Conservation (phyloP, 2,888 invertebrate genomes). For the Pecten maximus region DNA sequence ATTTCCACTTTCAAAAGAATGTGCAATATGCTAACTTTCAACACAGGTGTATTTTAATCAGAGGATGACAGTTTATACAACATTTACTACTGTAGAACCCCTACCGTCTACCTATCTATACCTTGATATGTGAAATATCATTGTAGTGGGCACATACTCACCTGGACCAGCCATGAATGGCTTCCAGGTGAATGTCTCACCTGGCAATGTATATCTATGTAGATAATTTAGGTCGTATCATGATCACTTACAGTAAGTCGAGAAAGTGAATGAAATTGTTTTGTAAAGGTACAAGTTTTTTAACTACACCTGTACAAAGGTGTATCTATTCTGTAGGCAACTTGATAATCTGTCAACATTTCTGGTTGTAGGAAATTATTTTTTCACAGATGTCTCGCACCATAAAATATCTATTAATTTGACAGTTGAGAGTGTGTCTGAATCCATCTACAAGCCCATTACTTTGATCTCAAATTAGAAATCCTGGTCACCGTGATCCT, state of each 20-base stretch:
- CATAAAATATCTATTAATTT: neutral
- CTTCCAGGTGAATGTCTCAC: slow-evolving; percentile 11
- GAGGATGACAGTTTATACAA: neutral
- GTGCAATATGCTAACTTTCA: neutral
- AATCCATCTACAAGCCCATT: neutral
- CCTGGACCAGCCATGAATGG: neutral
- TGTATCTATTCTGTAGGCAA: neutral
- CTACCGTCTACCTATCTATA: neutral
- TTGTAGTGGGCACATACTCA: neutral
- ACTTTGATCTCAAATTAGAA: neutral
- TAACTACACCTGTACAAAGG: neutral
- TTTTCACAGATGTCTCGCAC: neutral
- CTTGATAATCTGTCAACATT: neutral
- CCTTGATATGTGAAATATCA: neutral
- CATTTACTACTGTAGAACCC: neutral
- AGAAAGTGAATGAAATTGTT: neutral
- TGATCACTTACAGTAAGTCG: neutral
- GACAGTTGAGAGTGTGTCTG: neutral
- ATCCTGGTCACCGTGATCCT: neutral
- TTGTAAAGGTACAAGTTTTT: neutral
- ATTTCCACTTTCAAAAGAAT: slow-evolving; percentile 10
- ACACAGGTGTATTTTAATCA: neutral
- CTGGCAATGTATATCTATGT: neutral
- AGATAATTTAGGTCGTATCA: neutral
- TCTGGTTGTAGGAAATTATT: neutral